phyloP scores from a whole-genome alignment of 2,113 vertebrate species.

The Etheostoma cragini region DNA sequence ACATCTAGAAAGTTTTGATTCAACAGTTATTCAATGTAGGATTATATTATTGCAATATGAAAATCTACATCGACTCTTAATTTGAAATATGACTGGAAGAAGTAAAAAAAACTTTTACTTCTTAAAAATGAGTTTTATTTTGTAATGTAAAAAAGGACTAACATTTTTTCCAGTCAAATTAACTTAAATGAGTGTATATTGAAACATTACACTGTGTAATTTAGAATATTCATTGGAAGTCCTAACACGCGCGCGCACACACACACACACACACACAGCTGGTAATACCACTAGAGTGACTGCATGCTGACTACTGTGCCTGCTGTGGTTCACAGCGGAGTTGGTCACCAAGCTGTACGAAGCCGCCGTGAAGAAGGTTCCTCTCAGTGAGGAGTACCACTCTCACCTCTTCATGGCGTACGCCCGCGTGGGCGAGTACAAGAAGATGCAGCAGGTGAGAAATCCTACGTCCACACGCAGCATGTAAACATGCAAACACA shows the following conservation, averaged over 20 bases:
- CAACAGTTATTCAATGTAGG: too few relatives aligned
- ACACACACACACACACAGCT: background rate
- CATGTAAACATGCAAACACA: background rate
- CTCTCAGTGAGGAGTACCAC: constrained; percentile 97
- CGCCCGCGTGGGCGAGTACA: constrained; percentile 97
- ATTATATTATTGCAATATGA: too few relatives aligned
- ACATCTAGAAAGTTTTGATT: too few relatives aligned
- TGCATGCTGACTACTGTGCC: background rate
- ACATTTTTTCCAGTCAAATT: too few relatives aligned
- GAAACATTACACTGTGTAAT: too few relatives aligned
- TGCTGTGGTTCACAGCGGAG: constrained; percentile 86
- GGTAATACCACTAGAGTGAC: background rate
- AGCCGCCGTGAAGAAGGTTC: constrained; percentile 97
- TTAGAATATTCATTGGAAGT: too few relatives aligned
- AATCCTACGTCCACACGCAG: background rate
- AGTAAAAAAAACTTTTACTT: too few relatives aligned
- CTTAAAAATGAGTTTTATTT: too few relatives aligned
- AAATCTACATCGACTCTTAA: too few relatives aligned
- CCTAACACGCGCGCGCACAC: background rate
- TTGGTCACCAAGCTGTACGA: constrained; percentile 98
- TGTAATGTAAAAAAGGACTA: too few relatives aligned
- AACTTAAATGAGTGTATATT: too few relatives aligned
- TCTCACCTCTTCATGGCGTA: constrained; percentile 99
- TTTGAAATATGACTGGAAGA: too few relatives aligned
- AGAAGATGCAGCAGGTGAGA: constrained; percentile 99